phyloP scores from a whole-genome alignment of 2,888 invertebrate genomes.

The Ectemnius lituratus region DNA sequence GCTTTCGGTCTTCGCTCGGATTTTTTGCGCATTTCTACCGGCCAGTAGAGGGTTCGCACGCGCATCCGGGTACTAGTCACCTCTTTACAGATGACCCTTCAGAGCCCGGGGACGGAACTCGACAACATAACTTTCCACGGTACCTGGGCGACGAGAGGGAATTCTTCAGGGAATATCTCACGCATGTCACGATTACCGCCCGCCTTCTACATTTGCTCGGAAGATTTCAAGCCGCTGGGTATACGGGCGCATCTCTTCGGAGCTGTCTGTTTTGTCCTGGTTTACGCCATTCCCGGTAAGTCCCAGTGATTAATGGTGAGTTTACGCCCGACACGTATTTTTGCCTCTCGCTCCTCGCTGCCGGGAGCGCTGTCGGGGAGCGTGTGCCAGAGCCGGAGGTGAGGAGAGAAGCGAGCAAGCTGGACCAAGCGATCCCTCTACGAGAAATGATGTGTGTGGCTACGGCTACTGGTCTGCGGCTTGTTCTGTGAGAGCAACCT shows the following conservation, averaged over 20 bases:
- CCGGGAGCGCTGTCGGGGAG: no score
- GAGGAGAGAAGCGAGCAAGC: not conserved
- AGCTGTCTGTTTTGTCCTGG: slow-evolving; percentile 85
- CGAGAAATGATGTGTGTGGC: no score
- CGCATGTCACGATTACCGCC: slow-evolving; percentile 55
- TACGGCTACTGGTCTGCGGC: no score
- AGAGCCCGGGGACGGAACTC: slow-evolving; percentile 55
- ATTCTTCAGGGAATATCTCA: slow-evolving; percentile 33
- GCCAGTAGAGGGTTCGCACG: no score
- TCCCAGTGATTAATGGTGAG: slow-evolving; percentile 16
- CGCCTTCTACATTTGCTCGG: slow-evolving; percentile 82
- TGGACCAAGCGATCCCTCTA: no score
- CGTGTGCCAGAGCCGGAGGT: not conserved
- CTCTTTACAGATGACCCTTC: slow-evolving; percentile 61
- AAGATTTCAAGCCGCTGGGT: slow-evolving; percentile 81
- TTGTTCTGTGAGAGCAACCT: no score
- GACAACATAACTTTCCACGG: slow-evolving; percentile 60
- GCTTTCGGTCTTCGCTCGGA: not conserved
- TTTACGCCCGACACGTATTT: slow-evolving; percentile 2
- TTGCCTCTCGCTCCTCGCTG: not conserved
- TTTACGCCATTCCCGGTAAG: slow-evolving; percentile 87
- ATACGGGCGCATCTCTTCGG: slow-evolving; percentile 83
- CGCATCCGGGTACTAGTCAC: no score
- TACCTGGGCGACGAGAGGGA: slow-evolving; percentile 40
- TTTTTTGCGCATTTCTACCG: no score